These are phyloP conservation scores for Notolepis coatsorum DNA, from an alignment of 2,797 vertebrate species.

Conservation along the genomic window DNA sequence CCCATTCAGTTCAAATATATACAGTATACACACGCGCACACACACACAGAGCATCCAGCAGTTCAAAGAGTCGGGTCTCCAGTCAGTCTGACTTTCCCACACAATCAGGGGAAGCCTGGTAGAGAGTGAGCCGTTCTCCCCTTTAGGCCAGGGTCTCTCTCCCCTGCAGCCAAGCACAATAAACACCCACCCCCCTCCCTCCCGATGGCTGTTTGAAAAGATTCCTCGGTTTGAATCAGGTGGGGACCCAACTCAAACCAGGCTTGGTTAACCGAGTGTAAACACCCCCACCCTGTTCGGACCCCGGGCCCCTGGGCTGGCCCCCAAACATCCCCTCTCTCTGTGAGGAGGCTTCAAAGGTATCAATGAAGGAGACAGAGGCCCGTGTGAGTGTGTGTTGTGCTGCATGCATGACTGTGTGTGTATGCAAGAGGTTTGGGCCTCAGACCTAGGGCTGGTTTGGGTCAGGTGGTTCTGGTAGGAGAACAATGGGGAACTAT, in stretches of 20 bases:
- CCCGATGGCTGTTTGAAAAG: constrained; percentile 56
- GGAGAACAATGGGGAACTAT: constrained; percentile 14
- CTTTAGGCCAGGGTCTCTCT: constrained; percentile 13
- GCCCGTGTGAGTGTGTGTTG: too few relatives aligned
- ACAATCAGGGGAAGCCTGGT: constrained; percentile 79
- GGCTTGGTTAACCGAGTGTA: constrained; percentile 30
- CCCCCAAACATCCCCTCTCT: constrained; percentile 63
- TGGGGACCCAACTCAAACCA: constrained; percentile 58
- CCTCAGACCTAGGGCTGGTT: background rate
- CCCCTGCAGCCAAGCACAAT: constrained; percentile 71
- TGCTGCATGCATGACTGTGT: too few relatives aligned
- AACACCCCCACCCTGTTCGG: constrained; percentile 52
- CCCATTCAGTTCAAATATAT: constrained; percentile 27
- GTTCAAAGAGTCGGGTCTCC: constrained; percentile 59
- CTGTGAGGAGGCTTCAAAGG: constrained; percentile 65
- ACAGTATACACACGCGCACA: background rate
- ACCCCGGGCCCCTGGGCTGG: constrained; percentile 49
- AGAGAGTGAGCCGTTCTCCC: constrained; percentile 44
- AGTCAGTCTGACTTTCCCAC: constrained; percentile 56
- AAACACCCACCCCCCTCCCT: too few relatives aligned
- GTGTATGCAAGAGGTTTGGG: too few relatives aligned
- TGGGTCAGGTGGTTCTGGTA: constrained; percentile 4
- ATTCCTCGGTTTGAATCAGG: constrained; percentile 51
- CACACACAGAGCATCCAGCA: constrained; percentile 7
- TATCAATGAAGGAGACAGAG: background rate